phyloP scores from a whole-genome alignment of 2,113 vertebrate species.

The Pterocles gutturalis region DNA sequence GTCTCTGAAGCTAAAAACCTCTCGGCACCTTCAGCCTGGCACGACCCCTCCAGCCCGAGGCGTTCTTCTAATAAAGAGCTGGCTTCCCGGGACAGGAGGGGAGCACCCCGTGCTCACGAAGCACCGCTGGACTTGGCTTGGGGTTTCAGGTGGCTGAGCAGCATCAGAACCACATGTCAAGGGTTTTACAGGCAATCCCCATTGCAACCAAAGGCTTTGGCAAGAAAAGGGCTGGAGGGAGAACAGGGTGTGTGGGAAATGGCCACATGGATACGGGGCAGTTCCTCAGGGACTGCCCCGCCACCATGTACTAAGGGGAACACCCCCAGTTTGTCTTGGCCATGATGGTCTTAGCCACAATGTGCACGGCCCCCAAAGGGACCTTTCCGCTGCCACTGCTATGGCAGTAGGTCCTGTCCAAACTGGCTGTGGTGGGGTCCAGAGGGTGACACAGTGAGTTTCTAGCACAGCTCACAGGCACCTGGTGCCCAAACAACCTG shows the following conservation, averaged over 20 bases:
- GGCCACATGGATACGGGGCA: not conserved
- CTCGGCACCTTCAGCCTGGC: not conserved
- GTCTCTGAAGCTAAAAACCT: not conserved
- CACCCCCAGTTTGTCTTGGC: not conserved
- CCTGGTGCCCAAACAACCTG: not conserved
- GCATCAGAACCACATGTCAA: not conserved
- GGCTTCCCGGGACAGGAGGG: not conserved
- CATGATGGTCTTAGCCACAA: not conserved
- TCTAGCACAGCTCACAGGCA: not conserved
- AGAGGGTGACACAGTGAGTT: not conserved
- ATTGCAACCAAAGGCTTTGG: not conserved
- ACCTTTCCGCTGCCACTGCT: not conserved
- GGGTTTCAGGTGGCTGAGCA: not conserved
- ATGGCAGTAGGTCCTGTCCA: not conserved
- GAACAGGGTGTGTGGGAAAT: not conserved
- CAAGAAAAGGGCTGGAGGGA: not conserved
- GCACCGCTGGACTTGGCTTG: not conserved
- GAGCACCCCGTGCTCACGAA: not conserved
- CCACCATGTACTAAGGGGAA: not conserved
- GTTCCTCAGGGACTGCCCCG: not conserved
- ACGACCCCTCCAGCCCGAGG: not conserved
- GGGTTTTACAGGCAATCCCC: accelerated
- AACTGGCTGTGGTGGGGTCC: not conserved
- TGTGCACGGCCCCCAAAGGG: not conserved
- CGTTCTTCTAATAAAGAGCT: not conserved